Conservation (phyloP, 1,140 invertebrate species). For the Drosophila nikananu region DNA sequence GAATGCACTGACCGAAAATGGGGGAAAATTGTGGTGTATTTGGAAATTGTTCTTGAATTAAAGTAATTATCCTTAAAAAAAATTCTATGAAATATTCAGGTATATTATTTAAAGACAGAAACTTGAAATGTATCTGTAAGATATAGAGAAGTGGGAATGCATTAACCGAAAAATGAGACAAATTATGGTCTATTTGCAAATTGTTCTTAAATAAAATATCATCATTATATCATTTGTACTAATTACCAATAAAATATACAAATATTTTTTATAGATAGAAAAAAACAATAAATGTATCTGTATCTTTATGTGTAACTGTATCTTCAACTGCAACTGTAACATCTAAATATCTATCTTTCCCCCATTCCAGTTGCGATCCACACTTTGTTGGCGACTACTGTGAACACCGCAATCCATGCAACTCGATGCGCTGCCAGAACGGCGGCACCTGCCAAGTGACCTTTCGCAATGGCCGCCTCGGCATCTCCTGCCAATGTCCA, state of each 20-base stretch:
- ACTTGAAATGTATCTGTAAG: too few relatives aligned
- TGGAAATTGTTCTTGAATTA: too few relatives aligned
- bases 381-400: conserved; percentile 97
- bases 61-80: too few relatives aligned
- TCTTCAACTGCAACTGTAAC: too few relatives aligned
- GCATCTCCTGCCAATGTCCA: conserved; percentile 94
- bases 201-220: background rate
- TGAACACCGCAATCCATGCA: conserved; percentile 96
- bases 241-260: background rate
- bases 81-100: too few relatives aligned
- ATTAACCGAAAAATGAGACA: too few relatives aligned
- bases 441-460: conserved; percentile 94
- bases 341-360: background rate
- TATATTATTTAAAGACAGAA: too few relatives aligned
- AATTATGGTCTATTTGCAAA: too few relatives aligned
- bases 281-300: background rate
- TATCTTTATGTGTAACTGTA: background rate
- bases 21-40: too few relatives aligned
- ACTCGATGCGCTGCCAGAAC: conserved; percentile 96
- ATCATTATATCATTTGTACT: too few relatives aligned
- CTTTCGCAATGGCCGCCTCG: conserved; percentile 88
- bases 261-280: background rate
- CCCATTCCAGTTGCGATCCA: conserved; percentile 93
- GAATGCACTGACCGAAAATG: background rate
- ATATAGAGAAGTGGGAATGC: too few relatives aligned